Base-by-base conservation (phyloP, 2,888 invertebrate species). In the Clunio marinus region DNA sequence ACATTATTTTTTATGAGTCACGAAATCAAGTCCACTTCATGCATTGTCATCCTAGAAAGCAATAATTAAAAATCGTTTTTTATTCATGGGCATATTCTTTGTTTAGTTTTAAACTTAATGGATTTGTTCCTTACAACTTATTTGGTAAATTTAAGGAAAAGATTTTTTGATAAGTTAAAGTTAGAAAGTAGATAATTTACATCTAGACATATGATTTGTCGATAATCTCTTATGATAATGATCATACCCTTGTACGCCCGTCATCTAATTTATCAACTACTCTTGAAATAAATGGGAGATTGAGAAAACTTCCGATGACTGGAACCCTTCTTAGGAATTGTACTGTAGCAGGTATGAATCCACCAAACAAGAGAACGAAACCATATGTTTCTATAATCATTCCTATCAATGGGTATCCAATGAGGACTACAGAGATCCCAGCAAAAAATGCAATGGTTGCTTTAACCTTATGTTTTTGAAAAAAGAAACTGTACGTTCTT, bases 361-460 rank as follows among this genome's bases (percentile, higher is more conserved):
- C 97, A 80, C 98, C 97, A 76, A 92, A 92, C 57, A 92, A 76
- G 67, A 90, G 80, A 70, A 98, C 81, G 79, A 99, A 98, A 71
- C 99, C 99, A 80, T 99, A 99, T 46, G 91, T 87, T 83, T 99
- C 99, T 72, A 97, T 84, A 55, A 94, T 81, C 93, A 99, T 99
- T 70, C 99, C 99, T 69, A 97, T 81, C 72, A 99, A 83, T 0
- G 99, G 98, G 90, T 93, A 99, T 8, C 98, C 98, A 35, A 96
- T 77, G 10, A 99, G 82, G 25, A 99, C 97, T 63, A 97, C 84
- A 3, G 88, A 78, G 73, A 99, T 93, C 1, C 99, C 99, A 13
- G 93, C 92, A 75, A 97, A 90, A 80, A 97, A 97, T 0, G 92
- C 88, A 1, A 86, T 80, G 0, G 93, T 89, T 0, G 93, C 97